Base-by-base conservation (phyloP, 2,113 vertebrate species). In the Leptocoma aspasia region DNA sequence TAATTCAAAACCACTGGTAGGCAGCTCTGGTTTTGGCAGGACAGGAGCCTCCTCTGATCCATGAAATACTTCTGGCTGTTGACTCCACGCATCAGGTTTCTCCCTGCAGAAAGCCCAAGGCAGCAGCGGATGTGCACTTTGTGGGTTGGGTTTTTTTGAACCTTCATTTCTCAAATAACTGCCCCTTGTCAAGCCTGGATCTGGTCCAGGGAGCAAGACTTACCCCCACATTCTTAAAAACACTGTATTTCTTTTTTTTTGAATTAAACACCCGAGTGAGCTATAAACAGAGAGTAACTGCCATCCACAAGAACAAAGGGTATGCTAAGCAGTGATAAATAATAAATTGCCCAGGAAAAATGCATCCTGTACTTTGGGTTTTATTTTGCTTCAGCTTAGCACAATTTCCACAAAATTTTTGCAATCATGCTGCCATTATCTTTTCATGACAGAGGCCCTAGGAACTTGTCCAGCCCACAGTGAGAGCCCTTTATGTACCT, bases 211-310 rank as follows among this genome's bases (percentile, higher is more conserved):
- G 56, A 91, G 33, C 0, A 2, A 73, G 59, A 60, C 57, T 79
- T 88, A 92, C 22, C 89, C 61, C 41, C 50, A 50, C 50, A 30
- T 84, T 83, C 82, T 86, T 93, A 68, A 92, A 92, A 92, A 35
- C 23, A 70, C 23, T 11, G 30, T 59, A 61, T 83, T 60, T 88
- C 52, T 70, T 30, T 53, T 82, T 82, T 59, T 75, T 50, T 69
- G 20, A 82, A 37, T 75, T 82, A 79, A 60, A 72, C 61, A 81
- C 93, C 88, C 95, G 86, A 91, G 96, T 78, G 87, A 94, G 90
- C 87, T 72, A 72, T 96, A 97, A 96, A 96, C 37, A 53, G 81
- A 94, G 82, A 95, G 57, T 94, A 94, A 96, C 81, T 94, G 89
- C 82, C 76, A 64, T 57, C 80, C 2, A 6, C 69, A 64, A 65